Base-by-base conservation (phyloP, 2,113 vertebrate genomes). In the Oostethus manadensis region DNA sequence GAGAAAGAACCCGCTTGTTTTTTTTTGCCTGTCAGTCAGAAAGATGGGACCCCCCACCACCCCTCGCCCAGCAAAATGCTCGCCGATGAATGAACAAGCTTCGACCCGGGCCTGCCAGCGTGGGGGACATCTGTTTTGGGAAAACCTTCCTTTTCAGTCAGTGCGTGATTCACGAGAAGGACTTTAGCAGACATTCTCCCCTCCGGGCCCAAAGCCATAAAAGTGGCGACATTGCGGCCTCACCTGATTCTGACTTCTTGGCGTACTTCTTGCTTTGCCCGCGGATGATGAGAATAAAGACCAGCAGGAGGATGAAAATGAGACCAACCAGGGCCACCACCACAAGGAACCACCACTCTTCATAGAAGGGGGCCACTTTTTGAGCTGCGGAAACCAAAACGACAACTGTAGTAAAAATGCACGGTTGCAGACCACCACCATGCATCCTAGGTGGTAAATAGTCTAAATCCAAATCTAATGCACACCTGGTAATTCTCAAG, bases 331-430 rank as follows among this genome's bases (percentile, higher is more conserved):
- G 82, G 47, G 95, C 95, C 1, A 98, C 91, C 79, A 98, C 95
- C 26, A 97, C 95, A 84, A 98, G 82, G 89, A 98, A 98, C 95
- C 95, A 98, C 95, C 95, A 98, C 86, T 98, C 95, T 84, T 98
- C 95, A 0, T 98, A 98, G 87, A 98, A 98, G 0, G 95, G 94
- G 45, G 91, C 92, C 84, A 94, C 86, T 88, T 94, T 97, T 84
- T 97, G 94, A 70, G 94, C 95, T 98, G 84, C 46, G 86, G 55
- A 11, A 55, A 59, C 54, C 0, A 69, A 51, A 23, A 33, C 22
- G 56, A 43, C 49, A 58, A 53, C 53, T 43, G 22, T 8, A 33
- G 4, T 7, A 8, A 7, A 7, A 33, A 33, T 3, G 5, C 11
- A 14, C 13, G 11, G 38, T 42, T 14, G 13, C 4, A 14, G 13